Percentiles rank a stretch among this genome's conserved stretches.
Conservation (phyloP, 1,140 invertebrate genomes). For the Saccostrea cuccullata region DNA sequence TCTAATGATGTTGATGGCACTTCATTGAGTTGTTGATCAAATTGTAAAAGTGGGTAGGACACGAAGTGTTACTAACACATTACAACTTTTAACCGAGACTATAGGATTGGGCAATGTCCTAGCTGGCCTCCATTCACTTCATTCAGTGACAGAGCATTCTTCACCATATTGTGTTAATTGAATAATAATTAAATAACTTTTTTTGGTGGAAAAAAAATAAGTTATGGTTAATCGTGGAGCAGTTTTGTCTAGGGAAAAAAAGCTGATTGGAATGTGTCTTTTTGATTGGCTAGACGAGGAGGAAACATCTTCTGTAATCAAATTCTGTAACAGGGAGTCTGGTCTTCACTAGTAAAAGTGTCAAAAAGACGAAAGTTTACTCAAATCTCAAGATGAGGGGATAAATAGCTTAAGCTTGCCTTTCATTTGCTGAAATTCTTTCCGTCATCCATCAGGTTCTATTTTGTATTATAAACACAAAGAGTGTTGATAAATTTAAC, state of each 20-base stretch:
- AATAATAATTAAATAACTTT: not conserved
- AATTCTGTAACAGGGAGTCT: conserved; percentile 2
- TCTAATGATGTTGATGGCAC: conserved; percentile 22
- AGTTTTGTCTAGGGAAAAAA: conserved; percentile 9
- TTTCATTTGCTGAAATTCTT: not conserved
- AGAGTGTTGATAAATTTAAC: not conserved
- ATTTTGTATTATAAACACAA: not conserved
- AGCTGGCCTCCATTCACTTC: not conserved
- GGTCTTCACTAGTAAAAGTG: not conserved
- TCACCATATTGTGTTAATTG: not conserved
- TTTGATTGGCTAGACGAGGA: not conserved
- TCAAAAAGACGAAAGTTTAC: conserved; percentile 28
- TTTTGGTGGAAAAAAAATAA: conserved; percentile 5
- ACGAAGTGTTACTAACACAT: not conserved
- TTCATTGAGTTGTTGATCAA: not conserved
- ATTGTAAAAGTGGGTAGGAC: not conserved
- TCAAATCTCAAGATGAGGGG: not conserved
- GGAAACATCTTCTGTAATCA: conserved; percentile 16
- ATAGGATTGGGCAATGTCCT: not conserved
- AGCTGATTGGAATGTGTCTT: not conserved
- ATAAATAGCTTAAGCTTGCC: not conserved
- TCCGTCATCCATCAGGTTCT: not conserved
- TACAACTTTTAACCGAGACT: not conserved
- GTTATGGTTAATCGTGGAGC: not conserved
- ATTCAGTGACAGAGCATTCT: not conserved